phyloP scores from a whole-genome alignment of 2,797 vertebrate species.

The Phrynocephalus forsythii region DNA sequence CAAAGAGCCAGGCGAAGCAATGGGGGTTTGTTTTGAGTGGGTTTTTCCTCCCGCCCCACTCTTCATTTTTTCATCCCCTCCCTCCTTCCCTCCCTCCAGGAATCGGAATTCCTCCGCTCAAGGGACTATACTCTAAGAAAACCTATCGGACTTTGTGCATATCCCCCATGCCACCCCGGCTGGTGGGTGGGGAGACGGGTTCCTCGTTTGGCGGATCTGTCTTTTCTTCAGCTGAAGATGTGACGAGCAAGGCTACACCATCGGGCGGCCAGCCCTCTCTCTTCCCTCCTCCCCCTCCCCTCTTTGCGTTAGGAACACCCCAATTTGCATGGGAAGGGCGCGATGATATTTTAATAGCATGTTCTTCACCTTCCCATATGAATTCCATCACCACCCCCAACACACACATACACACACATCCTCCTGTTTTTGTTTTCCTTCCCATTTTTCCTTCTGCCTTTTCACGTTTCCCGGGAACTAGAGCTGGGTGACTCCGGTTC shows the following conservation, averaged over 20 bases:
- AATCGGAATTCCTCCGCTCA: slow-evolving; percentile 9
- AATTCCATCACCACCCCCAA: background rate
- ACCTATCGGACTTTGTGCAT: slow-evolving; percentile 14
- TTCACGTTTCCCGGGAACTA: slow-evolving; percentile 42
- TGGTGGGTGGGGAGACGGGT: background rate
- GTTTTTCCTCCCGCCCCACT: too few species aligned
- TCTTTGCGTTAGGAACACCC: background rate
- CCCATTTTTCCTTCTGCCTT: background rate
- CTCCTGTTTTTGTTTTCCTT: background rate
- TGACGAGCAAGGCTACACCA: background rate
- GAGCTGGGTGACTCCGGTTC: background rate
- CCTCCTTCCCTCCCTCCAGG: background rate
- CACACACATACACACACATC: too few species aligned
- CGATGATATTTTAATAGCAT: slow-evolving; percentile 10
- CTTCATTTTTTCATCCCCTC: background rate
- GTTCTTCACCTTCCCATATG: background rate
- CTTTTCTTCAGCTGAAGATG: background rate
- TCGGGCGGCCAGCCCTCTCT: background rate
- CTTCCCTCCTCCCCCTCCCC: background rate
- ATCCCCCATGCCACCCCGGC: background rate
- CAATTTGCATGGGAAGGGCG: background rate
- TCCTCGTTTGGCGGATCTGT: background rate
- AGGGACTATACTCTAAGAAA: slow-evolving; percentile 24
- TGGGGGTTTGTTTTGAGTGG: too few species aligned
- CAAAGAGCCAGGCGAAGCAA: background rate